These are phyloP conservation scores for Drosophila sp. DNA, from an alignment of 1,140 invertebrate species.

Conservation along the genomic window DNA sequence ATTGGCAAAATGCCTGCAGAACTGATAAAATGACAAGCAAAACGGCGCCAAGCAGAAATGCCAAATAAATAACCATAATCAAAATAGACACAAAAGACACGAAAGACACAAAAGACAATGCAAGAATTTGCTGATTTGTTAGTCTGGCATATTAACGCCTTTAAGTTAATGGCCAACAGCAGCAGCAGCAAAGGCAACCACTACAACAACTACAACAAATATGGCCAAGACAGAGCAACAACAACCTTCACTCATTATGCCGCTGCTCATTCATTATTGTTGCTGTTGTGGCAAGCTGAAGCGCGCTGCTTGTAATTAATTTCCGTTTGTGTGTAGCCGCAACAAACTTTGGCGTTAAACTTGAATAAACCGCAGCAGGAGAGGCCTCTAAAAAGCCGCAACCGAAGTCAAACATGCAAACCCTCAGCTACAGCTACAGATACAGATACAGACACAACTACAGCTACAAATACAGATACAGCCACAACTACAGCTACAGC, in stretches of 20 bases:
- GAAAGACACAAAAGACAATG: constrained; percentile 4
- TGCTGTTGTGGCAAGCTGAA: constrained; percentile 64
- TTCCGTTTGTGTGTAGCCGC: constrained; percentile 79
- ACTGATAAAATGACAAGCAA: constrained; percentile 73
- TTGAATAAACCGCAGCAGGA: constrained; percentile 73
- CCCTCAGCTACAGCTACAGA: constrained; percentile 15
- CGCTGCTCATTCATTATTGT: constrained; percentile 71
- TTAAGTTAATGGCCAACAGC: constrained; percentile 62
- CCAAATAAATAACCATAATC: constrained; percentile 25
- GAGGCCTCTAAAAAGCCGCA: constrained; percentile 34
- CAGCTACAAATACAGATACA: constrained; percentile 10
- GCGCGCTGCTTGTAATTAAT: constrained; percentile 81
- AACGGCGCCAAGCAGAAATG: constrained; percentile 59
- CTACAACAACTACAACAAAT: constrained; percentile 34
- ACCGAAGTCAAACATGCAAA: constrained; percentile 9
- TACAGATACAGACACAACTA: constrained; percentile 15
- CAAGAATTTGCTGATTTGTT: constrained; percentile 55
- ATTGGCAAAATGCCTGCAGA: constrained; percentile 66
- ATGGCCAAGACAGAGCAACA: constrained; percentile 35
- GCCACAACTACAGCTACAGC: too few relatives aligned
- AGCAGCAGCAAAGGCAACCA: constrained; percentile 16
- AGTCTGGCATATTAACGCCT: constrained; percentile 63
- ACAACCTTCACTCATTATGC: constrained; percentile 73
- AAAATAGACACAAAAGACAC: constrained; percentile 14
- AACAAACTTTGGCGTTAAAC: constrained; percentile 67